A percentile compares a stretch with the other conserved stretches of the same genome.
Evolutionary conservation across 2,113 vertebrate species (phyloP).

Genomic region (Eublepharis macularius): DNA sequence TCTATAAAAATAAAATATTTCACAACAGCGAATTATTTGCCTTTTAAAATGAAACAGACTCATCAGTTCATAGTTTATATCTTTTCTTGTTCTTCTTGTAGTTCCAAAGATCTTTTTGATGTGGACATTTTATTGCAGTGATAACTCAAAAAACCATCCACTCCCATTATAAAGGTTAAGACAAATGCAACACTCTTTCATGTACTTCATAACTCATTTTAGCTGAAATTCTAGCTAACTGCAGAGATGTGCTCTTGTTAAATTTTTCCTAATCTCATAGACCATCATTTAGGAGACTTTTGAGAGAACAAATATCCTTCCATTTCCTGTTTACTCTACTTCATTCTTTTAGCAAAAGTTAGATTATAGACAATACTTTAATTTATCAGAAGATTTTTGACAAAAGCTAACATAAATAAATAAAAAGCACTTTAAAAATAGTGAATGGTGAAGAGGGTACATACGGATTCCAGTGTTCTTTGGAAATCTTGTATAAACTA

Average conservation of each 20-base stretch:
- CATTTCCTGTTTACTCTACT: neutral
- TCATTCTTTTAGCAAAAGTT: neutral
- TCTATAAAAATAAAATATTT: too few relatives aligned
- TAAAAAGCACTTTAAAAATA: neutral
- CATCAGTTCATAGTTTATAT: neutral
- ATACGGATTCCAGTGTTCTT: conserved; percentile 99
- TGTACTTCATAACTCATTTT: neutral
- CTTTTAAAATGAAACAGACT: too few relatives aligned
- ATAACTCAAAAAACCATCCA: neutral
- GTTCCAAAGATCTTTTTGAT: neutral
- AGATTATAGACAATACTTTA: neutral
- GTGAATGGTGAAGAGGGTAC: conserved; percentile 60
- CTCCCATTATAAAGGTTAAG: neutral
- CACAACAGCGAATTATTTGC: neutral
- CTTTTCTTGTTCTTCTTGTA: neutral
- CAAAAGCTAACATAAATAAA: neutral
- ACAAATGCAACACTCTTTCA: neutral
- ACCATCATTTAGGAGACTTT: neutral
- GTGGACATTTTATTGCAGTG: neutral
- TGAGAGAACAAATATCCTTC: neutral
- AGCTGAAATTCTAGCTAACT: neutral
- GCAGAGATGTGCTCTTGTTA: neutral
- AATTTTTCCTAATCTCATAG: neutral
- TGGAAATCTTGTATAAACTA: conserved; percentile 97
- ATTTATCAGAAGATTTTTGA: neutral